phyloP scores from a whole-genome alignment of 37 sponge, comb jelly and placozoan genomes.

The Oopsacas minuta region DNA sequence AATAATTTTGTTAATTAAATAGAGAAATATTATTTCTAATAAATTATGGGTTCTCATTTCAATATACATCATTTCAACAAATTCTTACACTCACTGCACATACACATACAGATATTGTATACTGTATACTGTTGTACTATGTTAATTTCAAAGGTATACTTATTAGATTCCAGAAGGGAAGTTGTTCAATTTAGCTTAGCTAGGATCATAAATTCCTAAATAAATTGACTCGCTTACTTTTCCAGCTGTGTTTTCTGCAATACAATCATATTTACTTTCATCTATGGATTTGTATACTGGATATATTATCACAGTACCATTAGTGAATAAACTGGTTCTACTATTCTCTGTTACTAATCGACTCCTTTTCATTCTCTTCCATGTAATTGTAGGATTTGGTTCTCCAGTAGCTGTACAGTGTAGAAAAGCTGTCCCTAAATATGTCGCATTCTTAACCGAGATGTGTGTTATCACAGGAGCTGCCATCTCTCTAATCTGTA shows the following conservation, averaged over 20 bases:
- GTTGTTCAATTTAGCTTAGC: too few relatives aligned
- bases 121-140: too few relatives aligned
- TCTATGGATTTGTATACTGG: background rate
- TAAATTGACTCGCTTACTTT: too few relatives aligned
- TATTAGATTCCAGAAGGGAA: too few relatives aligned
- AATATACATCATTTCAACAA: too few relatives aligned
- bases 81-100: too few relatives aligned
- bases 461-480: background rate
- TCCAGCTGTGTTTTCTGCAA: background rate
- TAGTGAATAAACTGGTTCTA: background rate
- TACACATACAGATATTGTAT: too few relatives aligned
- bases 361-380: background rate
- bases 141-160: too few relatives aligned
- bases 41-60: too few relatives aligned
- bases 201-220: too few relatives aligned
- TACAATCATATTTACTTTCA: background rate
- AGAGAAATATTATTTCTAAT: too few relatives aligned
- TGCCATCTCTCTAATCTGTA: background rate
- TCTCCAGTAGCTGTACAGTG: slow-evolving; percentile 1
- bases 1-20: too few relatives aligned
- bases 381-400: background rate
- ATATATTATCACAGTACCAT: background rate
- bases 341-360: background rate
- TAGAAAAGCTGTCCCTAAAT: background rate
- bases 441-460: background rate